Conservation (phyloP, 2,113 vertebrate species). For the Gavialis gangeticus region DNA sequence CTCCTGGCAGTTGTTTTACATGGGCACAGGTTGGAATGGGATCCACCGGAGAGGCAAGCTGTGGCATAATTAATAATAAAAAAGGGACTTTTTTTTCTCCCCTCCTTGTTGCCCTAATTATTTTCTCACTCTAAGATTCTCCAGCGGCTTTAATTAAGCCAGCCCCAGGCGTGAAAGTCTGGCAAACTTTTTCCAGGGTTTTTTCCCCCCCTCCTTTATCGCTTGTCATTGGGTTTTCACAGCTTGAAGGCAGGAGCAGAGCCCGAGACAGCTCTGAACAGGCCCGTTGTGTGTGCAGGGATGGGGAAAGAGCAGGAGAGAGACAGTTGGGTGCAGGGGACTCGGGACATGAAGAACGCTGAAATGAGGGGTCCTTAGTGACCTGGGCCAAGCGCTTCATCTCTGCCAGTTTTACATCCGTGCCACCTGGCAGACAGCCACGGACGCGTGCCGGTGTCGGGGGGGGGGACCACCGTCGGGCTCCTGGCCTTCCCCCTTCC, state of each 20-base stretch:
- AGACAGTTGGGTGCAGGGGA: not conserved
- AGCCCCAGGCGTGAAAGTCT: conserved; percentile 40
- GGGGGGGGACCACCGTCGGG: not conserved
- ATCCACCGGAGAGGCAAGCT: conserved; percentile 13
- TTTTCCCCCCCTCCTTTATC: not conserved
- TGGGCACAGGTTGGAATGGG: not conserved
- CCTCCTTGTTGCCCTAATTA: conserved; percentile 57
- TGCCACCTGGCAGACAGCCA: not conserved
- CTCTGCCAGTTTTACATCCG: not conserved
- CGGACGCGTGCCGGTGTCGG: not conserved
- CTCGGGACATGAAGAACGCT: not conserved
- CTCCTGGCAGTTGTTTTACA: conserved; percentile 36
- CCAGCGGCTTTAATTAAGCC: conserved; percentile 42
- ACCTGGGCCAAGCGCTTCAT: not conserved
- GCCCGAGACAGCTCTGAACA: not conserved
- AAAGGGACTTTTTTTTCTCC: conserved; percentile 47
- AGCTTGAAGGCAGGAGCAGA: not conserved
- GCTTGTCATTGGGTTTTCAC: not conserved
- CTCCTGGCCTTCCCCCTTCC: not conserved
- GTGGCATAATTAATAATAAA: not conserved
- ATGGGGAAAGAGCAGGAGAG: not conserved
- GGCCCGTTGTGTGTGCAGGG: not conserved
- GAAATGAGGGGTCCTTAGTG: not conserved
- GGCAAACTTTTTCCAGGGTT: not conserved
- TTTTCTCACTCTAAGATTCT: conserved; percentile 23